These are phyloP conservation scores for Ailuropoda melanoleuca DNA, from an alignment of 2,113 vertebrate species.

Conservation along the genomic window DNA sequence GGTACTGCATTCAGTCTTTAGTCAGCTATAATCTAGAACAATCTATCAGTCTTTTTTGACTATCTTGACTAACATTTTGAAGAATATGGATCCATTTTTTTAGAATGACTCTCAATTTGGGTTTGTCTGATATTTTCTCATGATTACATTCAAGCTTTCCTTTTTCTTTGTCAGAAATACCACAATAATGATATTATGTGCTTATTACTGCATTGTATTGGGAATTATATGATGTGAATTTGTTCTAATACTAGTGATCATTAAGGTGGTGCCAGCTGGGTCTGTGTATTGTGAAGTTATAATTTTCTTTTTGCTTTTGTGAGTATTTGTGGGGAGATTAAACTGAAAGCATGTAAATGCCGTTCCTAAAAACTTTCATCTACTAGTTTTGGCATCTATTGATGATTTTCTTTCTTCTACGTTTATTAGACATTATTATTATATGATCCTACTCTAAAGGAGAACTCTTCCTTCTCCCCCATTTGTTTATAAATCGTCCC, in stretches of 20 bases:
- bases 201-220: background rate
- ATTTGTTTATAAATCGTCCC: background rate
- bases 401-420: background rate
- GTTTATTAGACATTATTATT: background rate
- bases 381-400: background rate
- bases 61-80: background rate
- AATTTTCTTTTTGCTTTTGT: background rate
- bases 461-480: background rate
- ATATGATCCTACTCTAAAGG: background rate
- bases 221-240: background rate
- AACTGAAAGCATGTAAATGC: background rate
- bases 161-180: background rate
- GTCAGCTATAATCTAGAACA: background rate
- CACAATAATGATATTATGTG: background rate
- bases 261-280: background rate
- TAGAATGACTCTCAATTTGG: background rate
- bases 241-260: background rate
- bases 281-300: background rate
- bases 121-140: background rate
- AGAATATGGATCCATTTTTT: background rate
- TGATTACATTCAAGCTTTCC: background rate
- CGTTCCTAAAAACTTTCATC: background rate
- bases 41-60: background rate
- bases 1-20: background rate
- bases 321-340: background rate